Evolutionary conservation across 2,797 vertebrate genomes (phyloP).

Genomic region (Gorsachius magnificus): DNA sequence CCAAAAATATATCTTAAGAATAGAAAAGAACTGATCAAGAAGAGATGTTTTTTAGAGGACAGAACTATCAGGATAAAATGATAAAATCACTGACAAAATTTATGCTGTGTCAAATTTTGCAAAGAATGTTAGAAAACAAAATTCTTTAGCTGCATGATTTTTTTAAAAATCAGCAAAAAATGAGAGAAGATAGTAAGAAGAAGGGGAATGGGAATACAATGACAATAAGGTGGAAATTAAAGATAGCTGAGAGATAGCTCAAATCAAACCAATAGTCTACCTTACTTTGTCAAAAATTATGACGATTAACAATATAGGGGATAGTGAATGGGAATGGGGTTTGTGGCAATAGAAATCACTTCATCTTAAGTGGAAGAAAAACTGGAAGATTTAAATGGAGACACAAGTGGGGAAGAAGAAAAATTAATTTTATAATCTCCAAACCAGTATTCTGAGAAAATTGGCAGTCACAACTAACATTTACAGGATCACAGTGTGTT

Average conservation of each 20-base stretch:
- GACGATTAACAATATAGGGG: not conserved
- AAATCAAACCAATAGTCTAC: not conserved
- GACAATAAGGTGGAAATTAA: not conserved
- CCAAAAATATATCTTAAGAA: not conserved
- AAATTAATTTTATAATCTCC: not conserved
- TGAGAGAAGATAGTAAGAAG: not conserved
- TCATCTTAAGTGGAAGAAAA: not conserved
- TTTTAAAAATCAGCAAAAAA: not conserved
- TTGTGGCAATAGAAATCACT: not conserved
- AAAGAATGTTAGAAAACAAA: not conserved
- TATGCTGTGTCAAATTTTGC: not conserved
- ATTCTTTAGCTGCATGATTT: not conserved
- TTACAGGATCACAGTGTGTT: not conserved
- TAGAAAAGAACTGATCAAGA: not conserved
- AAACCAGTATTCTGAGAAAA: not conserved
- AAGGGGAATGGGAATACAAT: not conserved
- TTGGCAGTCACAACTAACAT: not conserved
- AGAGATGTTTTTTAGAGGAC: not conserved
- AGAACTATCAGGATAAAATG: not conserved
- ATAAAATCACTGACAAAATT: not conserved
- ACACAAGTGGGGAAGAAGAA: not conserved
- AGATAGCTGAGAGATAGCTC: not conserved
- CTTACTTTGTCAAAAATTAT: not conserved
- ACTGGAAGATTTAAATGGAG: not conserved
- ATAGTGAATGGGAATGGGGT: not conserved